Conservation (phyloP, 2,888 invertebrate species). For the Globia sparganii region DNA sequence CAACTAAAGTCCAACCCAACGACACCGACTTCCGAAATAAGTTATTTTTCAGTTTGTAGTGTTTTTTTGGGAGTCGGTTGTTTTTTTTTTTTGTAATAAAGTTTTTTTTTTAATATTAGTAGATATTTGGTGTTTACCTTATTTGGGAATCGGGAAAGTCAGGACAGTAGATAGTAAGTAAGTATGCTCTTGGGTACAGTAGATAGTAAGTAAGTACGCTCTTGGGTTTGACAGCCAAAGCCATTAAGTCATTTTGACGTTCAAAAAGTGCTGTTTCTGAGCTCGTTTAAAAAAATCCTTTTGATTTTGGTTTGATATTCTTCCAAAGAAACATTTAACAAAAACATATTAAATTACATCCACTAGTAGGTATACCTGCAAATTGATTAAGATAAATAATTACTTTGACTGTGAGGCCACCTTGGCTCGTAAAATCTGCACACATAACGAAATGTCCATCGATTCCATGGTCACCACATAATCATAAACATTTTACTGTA, state of each 20-base stretch:
- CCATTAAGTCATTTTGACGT: not conserved
- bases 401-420: not conserved
- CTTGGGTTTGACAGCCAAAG: not conserved
- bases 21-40: too few species aligned
- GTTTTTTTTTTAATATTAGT: not conserved
- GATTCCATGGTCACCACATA: conserved; percentile 33
- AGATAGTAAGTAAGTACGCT: not conserved
- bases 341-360: not conserved
- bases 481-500: conserved; percentile 56
- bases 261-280: not conserved
- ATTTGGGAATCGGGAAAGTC: not conserved
- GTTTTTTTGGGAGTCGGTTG: too few species aligned
- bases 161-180: not conserved
- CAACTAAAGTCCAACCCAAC: too few species aligned
- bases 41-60: too few species aligned
- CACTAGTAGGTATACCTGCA: not conserved
- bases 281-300: not conserved
- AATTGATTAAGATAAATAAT: not conserved
- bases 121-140: not conserved
- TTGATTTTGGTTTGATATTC: not conserved
- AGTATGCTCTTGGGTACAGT: not conserved
- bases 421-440: conserved; percentile 13
- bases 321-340: not conserved
- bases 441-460: conserved; percentile 9
- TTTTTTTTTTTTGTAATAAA: too few species aligned